These are phyloP conservation scores for Chlorodrepanis virens DNA, from an alignment of 2,113 vertebrate species.

Conservation along the genomic window DNA sequence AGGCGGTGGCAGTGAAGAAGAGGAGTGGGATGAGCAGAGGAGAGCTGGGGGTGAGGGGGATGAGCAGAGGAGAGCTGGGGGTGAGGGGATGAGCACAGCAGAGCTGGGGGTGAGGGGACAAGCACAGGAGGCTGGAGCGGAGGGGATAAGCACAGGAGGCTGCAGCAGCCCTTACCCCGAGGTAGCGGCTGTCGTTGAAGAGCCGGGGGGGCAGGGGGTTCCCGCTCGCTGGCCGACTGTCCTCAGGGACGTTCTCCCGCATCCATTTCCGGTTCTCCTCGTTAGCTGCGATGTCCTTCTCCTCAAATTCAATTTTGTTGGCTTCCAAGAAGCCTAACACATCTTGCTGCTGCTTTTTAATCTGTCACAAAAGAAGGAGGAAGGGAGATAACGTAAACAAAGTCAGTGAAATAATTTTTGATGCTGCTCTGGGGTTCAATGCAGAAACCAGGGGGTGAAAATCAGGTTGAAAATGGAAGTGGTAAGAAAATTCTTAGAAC, in stretches of 20 bases:
- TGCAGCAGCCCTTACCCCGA: constrained; percentile 81
- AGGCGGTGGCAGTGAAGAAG: background rate
- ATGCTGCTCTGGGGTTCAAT: fast-evolving
- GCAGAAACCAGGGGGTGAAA: background rate
- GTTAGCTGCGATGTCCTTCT: constrained; percentile 92
- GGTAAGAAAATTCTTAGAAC: background rate
- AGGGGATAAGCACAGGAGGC: background rate
- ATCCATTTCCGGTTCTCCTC: constrained; percentile 96
- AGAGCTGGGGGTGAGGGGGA: background rate
- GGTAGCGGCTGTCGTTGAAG: constrained; percentile 91
- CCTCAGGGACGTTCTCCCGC: constrained; percentile 92
- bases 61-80: background rate
- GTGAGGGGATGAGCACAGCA: too few relatives aligned
- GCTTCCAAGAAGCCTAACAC: constrained; percentile 89
- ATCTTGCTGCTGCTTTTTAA: constrained; percentile 98
- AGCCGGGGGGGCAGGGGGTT: constrained; percentile 94
- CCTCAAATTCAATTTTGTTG: constrained; percentile 94
- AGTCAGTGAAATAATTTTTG: background rate
- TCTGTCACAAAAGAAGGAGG: constrained; percentile 69
- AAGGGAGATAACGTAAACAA: background rate
- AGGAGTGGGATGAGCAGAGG: background rate
- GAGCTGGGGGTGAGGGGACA: too few relatives aligned
- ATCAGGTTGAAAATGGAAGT: background rate
- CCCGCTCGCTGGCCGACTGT: constrained; percentile 83
- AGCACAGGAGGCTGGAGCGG: background rate